Base-by-base conservation (phyloP, 1,140 invertebrate species). In the Chironomus striatipennis region DNA sequence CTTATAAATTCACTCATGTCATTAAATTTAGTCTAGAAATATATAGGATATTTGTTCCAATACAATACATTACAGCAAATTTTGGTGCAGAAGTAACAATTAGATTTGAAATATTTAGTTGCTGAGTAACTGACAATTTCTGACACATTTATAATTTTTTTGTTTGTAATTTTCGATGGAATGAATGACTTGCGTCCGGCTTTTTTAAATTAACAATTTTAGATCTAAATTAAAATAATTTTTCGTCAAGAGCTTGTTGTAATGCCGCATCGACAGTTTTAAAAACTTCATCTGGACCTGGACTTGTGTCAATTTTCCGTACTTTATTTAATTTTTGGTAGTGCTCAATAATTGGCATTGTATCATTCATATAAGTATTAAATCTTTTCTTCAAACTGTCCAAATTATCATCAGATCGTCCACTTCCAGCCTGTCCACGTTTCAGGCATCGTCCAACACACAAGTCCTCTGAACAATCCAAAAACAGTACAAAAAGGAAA, bases 371-470 rank as follows among this genome's bases (percentile, higher is more conserved):
- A 81, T 97, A 98, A 0, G 96, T 98, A 74, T 91, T 85, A 77
- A 98, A 94, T 78, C 98, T 87, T 82, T 98, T 97, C 76, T 90
- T 88, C 21, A 99, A 84, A 79, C 93, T 94, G 75, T 98, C 94
- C 43, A 88, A 79, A 82, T 99, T 99, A 80, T 99, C 98, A 84
- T 99, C 98, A 2, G 90, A 88, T 18, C 98, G 88, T 0, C 96
- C 96, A 83, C 95, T 97, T 20, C 94, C 94, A 73, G 89, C 89
- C 17, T 91, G 88, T 0, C 96, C 96, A 65, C 97, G 88, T 6
- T 88, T 87, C 70, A 99, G 80, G 80, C 96, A 98, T 43, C 97
- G 86, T 24, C 91, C 80, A 0, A 91, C 89, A 81, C 96, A 98
- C 2, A 89, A 87, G 75, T 99, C 89, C 79, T 93, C 85, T 8